A percentile compares a stretch with the other conserved stretches of the same genome.
Conservation (phyloP, 1,140 invertebrate genomes). For the Drosophila triauraria region DNA sequence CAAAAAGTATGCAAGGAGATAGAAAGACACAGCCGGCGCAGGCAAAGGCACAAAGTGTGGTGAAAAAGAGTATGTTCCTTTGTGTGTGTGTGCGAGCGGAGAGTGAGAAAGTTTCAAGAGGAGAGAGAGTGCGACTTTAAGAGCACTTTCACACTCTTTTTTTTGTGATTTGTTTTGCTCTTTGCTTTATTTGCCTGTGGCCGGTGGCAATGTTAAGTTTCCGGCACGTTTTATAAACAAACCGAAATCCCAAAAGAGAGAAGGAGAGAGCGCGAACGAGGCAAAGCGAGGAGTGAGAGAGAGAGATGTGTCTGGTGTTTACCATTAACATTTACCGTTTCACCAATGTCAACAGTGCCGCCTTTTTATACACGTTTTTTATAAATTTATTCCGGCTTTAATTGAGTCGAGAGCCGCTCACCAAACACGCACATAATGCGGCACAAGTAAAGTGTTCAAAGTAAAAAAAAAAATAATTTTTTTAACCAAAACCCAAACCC, state of each 20-base stretch:
- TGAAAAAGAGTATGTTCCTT: slow-evolving; percentile 44
- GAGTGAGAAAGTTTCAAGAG: slow-evolving; percentile 3
- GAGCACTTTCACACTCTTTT: slow-evolving; percentile 28
- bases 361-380: slow-evolving; percentile 50
- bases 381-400: slow-evolving; percentile 14
- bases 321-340: slow-evolving; percentile 57
- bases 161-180: slow-evolving; percentile 36
- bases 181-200: slow-evolving; percentile 61
- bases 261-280: background rate
- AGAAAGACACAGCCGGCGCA: slow-evolving; percentile 61
- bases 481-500: slow-evolving; percentile 12
- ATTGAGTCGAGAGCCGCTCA: slow-evolving; percentile 42
- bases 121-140: slow-evolving; percentile 10
- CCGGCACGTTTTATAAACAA: slow-evolving; percentile 82
- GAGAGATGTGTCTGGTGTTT: slow-evolving; percentile 43
- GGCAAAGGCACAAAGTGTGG: slow-evolving; percentile 60
- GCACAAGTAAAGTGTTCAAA: slow-evolving; percentile 51
- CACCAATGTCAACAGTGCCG: slow-evolving; percentile 69
- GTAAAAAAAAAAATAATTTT: slow-evolving; percentile 2
- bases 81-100: background rate
- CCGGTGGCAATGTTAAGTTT: slow-evolving; percentile 66
- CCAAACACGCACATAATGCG: slow-evolving; percentile 44
- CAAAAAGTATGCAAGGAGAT: slow-evolving; percentile 64
- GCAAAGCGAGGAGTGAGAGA: background rate
- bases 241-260: slow-evolving; percentile 46